These are phyloP conservation scores for Molossus alvarezi DNA, from an alignment of 2,797 vertebrate genomes.

Conservation along the genomic window DNA sequence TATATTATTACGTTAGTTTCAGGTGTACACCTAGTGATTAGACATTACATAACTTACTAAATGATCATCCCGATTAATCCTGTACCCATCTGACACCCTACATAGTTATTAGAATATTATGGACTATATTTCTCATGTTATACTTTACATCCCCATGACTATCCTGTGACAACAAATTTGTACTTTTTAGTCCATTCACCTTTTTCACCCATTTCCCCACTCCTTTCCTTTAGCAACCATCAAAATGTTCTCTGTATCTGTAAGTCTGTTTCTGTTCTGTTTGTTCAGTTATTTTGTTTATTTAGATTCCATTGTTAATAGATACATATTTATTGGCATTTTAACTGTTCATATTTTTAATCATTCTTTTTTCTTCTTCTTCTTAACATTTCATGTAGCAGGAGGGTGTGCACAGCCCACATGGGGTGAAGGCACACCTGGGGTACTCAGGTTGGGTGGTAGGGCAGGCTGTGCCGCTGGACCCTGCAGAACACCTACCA, in stretches of 20 bases:
- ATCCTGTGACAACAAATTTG: background rate
- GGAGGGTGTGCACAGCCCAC: background rate
- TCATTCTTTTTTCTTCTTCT: background rate
- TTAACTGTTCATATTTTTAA: background rate
- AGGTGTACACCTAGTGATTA: background rate
- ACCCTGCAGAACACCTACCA: background rate
- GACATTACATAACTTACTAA: background rate
- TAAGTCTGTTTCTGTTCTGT: background rate
- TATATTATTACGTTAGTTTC: background rate
- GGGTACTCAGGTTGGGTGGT: too few relatives aligned
- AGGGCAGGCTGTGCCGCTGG: background rate
- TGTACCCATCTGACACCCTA: background rate
- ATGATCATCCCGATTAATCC: background rate
- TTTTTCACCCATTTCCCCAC: background rate
- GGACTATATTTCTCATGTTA: background rate
- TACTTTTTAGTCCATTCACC: background rate
- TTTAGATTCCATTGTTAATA: background rate
- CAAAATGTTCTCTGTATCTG: background rate
- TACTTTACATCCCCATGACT: background rate
- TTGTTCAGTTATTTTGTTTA: background rate
- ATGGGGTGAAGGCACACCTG: background rate
- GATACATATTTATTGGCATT: background rate
- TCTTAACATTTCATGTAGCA: background rate
- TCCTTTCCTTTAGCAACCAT: background rate
- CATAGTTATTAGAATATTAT: background rate